Percentiles rank a stretch among this genome's conserved stretches.
These are phyloP conservation scores for Tetranychus cinnabarinus DNA, from an alignment of 1,140 invertebrate species.

Conservation along the genomic window DNA sequence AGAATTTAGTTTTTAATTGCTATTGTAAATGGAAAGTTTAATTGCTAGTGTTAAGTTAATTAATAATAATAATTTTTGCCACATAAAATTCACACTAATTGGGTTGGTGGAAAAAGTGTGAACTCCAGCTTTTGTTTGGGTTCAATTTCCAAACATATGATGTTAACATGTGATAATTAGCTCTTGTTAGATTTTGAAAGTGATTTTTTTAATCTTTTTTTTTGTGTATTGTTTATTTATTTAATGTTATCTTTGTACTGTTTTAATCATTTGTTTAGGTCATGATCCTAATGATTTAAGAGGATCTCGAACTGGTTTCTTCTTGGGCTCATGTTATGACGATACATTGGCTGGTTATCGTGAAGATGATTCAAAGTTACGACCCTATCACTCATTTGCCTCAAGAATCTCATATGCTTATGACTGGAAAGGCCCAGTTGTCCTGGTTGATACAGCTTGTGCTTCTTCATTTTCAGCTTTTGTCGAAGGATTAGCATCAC, in stretches of 20 bases:
- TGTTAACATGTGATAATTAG: too few relatives aligned
- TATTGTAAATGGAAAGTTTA: neutral
- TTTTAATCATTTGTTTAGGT: constrained; percentile 37
- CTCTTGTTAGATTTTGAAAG: too few relatives aligned
- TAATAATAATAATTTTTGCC: neutral
- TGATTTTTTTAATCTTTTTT: neutral
- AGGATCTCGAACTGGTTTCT: constrained; percentile 65
- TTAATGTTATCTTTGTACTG: too few relatives aligned
- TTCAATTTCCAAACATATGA: too few relatives aligned
- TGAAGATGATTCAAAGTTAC: constrained; percentile 14
- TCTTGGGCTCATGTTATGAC: constrained; percentile 35
- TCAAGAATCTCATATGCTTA: constrained; percentile 88
- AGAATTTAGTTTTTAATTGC: neutral
- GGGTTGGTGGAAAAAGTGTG: neutral
- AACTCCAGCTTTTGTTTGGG: neutral
- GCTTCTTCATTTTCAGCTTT: neutral
- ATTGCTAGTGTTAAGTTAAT: neutral
- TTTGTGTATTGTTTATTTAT: neutral
- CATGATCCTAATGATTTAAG: constrained; percentile 50
- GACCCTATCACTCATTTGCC: constrained; percentile 49
- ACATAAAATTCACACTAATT: neutral
- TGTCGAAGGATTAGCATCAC: neutral
- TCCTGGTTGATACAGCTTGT: constrained; percentile 24
- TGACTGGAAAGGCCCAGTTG: constrained; percentile 71
- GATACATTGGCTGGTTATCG: constrained; percentile 6